A percentile compares a stretch with the other conserved stretches of the same genome.
phyloP scores from a whole-genome alignment of 2,113 vertebrate species.

The Platysteira castanea region DNA sequence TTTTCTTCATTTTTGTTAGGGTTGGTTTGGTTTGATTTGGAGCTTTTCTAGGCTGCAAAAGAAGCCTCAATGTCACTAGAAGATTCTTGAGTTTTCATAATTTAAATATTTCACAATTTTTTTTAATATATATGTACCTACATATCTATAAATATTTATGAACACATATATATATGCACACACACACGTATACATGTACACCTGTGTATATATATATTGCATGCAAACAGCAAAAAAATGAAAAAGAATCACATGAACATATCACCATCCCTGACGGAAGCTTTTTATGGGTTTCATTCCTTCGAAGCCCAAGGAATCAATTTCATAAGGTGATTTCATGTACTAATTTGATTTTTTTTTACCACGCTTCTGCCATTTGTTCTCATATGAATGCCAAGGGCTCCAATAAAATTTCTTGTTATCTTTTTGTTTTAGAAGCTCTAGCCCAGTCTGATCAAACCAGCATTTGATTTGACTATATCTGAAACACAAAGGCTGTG shows the following conservation, averaged over 20 bases:
- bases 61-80: background rate
- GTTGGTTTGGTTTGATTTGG: background rate
- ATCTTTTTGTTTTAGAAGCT: background rate
- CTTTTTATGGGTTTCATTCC: background rate
- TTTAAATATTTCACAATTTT: background rate
- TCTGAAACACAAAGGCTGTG: background rate
- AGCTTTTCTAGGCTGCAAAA: background rate
- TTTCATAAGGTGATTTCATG: background rate
- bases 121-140: background rate
- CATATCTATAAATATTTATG: background rate
- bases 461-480: background rate
- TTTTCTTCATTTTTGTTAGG: background rate
- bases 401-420: background rate
- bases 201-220: background rate
- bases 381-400: background rate
- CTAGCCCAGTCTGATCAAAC: background rate
- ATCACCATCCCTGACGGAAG: background rate
- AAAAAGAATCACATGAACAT: background rate
- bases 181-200: background rate
- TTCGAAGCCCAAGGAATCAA: background rate
- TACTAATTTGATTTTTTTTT: background rate
- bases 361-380: background rate
- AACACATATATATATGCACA: too few species aligned
- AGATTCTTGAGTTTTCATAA: background rate
- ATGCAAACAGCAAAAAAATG: background rate